Evolutionary conservation across 2,113 vertebrate genomes (phyloP), one percentile per base, ranked within the genome.

Genomic region (Stigmatopora argus): DNA sequence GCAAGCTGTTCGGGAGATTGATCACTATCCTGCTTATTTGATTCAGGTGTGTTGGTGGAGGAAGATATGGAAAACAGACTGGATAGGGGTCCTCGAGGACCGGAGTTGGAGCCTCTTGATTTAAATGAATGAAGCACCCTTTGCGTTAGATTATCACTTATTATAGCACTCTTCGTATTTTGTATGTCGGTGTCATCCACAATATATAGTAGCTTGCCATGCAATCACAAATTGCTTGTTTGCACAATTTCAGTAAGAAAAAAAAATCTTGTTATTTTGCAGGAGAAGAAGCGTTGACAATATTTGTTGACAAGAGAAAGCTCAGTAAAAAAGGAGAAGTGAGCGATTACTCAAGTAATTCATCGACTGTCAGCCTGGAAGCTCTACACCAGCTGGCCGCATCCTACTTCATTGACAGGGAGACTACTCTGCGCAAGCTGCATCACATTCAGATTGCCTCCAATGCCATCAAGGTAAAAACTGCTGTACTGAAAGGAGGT

Each of bases 231-330:
- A 53, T 10, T 13, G 11, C 5, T 23, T 11, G 3, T 23, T 12
- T 53, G 51, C 4, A 23, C 19, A 13, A 12, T 65, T 13, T 66
- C 31, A 13, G 47, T 0, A 66, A 45, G 51, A 5, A n/a, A 34
- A 12, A 45, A 11, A 41, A 56, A 12, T 13, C 1, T 45, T 23
- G 1, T 70, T 48, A 59, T 26, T 70, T 14, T 75, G 3, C 87
- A 98, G 96, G 96, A 82, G 96, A 98, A 87, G 96, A 98, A 87
- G 96, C 96, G 45, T 91, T 98, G 86, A 97, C 95, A 1, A 97
- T 98, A 90, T 98, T 96, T 89, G 95, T 97, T 87, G 96, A 98
- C 91, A 97, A 98, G 84, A 86, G 94, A 87, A 97, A 97, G 87
- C 87, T 98, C 89, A 97, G 93, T 83, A 96, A 90, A 79, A 90